Percentiles rank a stretch among this genome's conserved stretches.
Conservation (phyloP, 92 coral and sea anemone genomes). For the Bergia sp. region DNA sequence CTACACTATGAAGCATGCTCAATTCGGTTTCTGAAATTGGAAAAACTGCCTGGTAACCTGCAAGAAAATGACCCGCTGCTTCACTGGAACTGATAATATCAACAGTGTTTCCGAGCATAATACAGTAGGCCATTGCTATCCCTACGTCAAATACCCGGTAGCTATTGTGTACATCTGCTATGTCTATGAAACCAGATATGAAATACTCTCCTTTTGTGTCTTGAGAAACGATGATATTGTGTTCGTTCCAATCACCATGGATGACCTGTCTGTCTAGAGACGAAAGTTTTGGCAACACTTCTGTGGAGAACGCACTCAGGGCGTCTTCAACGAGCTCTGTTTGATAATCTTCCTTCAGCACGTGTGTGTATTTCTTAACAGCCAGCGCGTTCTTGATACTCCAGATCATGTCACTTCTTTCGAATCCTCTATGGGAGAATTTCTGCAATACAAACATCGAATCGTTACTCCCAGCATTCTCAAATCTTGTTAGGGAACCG, state of each 20-base stretch:
- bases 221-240: conserved; percentile 27
- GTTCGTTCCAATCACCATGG: conserved; percentile 50
- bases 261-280: conserved; percentile 31
- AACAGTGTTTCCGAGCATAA: conserved; percentile 37
- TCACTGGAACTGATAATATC: conserved; percentile 12
- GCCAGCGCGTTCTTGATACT: conserved; percentile 8
- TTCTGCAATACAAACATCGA: conserved; percentile 13
- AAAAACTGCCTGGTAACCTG: conserved; percentile 68
- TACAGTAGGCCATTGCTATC: conserved; percentile 53
- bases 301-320: conserved; percentile 6
- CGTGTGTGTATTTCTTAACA: conserved; percentile 7
- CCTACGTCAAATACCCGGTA: conserved; percentile 75
- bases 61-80: conserved; percentile 64
- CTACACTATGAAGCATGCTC: conserved; percentile 44
- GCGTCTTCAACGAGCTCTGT: conserved; percentile 9
- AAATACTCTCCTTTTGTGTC: background rate
- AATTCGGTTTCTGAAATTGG: conserved; percentile 66
- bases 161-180: conserved; percentile 60
- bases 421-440: conserved; percentile 20
- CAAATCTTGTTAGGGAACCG: background rate
- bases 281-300: background rate
- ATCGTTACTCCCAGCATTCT: background rate
- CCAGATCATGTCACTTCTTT: conserved; percentile 20
- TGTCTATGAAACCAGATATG: conserved; percentile 65
- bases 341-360: conserved; percentile 18